These are phyloP conservation scores for Agrochola litura DNA, from an alignment of 2,888 invertebrate genomes.

Conservation along the genomic window DNA sequence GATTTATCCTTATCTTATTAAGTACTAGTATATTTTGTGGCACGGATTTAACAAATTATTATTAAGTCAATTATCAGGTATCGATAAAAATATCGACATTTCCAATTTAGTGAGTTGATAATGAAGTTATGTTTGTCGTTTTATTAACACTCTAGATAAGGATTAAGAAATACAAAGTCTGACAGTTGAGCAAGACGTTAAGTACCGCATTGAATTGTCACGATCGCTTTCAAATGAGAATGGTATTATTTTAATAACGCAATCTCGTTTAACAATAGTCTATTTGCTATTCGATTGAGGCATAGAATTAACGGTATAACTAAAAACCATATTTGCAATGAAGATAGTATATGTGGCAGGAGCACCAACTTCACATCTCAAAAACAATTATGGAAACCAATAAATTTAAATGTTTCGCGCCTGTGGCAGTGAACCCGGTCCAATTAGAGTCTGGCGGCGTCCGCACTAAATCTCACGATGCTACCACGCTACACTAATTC, in stretches of 20 bases:
- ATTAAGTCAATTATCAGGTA: slow-evolving; percentile 65
- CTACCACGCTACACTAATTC: slow-evolving; percentile 90
- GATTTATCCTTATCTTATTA: slow-evolving; percentile 64
- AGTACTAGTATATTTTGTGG: slow-evolving; percentile 56
- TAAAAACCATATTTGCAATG: slow-evolving; percentile 67
- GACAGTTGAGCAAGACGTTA: slow-evolving; percentile 48
- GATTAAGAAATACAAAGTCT: slow-evolving; percentile 51
- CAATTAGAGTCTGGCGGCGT: slow-evolving; percentile 86
- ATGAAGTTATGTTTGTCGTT: slow-evolving; percentile 51
- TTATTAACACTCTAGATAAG: slow-evolving; percentile 59
- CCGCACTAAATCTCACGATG: slow-evolving; percentile 87
- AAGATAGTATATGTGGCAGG: slow-evolving; percentile 78
- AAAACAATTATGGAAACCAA: slow-evolving; percentile 89
- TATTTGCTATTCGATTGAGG: slow-evolving; percentile 16
- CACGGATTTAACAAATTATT: slow-evolving; percentile 65
- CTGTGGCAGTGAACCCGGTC: slow-evolving; percentile 86
- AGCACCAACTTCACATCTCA: slow-evolving; percentile 79
- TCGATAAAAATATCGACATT: slow-evolving; percentile 63
- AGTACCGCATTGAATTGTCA: slow-evolving; percentile 31
- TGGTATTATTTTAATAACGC: slow-evolving; percentile 4
- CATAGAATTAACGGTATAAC: slow-evolving; percentile 21
- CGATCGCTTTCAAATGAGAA: slow-evolving; percentile 43
- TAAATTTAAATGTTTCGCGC: slow-evolving; percentile 88
- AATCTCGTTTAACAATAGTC: slow-evolving; percentile 25
- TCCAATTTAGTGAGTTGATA: slow-evolving; percentile 64